Percentiles rank a stretch among this genome's conserved stretches.
These are phyloP conservation scores for Stenodema calcarata DNA, from an alignment of 2,888 invertebrate species.

Conservation along the genomic window DNA sequence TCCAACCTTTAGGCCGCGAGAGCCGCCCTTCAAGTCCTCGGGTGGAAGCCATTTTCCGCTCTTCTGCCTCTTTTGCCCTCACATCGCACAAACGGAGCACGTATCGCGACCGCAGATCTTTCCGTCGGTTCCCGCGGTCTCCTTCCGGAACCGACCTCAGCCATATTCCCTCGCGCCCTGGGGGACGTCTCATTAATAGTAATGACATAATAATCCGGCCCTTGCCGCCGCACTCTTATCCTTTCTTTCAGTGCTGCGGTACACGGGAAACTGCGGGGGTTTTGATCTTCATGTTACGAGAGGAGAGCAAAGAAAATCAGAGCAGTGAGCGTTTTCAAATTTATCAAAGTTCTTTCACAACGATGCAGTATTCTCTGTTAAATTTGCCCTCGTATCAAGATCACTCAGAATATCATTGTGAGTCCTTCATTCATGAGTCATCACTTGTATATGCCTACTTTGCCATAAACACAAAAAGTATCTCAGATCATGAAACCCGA, in stretches of 20 bases:
- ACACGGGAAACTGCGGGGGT: too few relatives aligned
- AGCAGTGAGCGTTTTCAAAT: too few relatives aligned
- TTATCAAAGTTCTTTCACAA: too few relatives aligned
- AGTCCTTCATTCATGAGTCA: too few relatives aligned
- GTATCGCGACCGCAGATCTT: slow-evolving; percentile 11
- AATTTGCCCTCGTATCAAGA: too few relatives aligned
- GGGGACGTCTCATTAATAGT: slow-evolving; percentile 6
- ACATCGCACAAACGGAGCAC: slow-evolving; percentile 13
- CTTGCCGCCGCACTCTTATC: neutral
- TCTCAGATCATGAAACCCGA: too few relatives aligned
- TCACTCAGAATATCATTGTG: too few relatives aligned
- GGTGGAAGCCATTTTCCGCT: neutral
- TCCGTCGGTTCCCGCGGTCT: neutral
- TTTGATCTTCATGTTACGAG: too few relatives aligned
- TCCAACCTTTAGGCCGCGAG: neutral
- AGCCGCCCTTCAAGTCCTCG: neutral
- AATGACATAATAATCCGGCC: neutral
- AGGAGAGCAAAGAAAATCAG: too few relatives aligned
- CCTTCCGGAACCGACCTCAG: neutral
- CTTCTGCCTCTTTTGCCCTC: neutral
- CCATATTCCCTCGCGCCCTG: neutral
- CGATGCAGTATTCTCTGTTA: too few relatives aligned
- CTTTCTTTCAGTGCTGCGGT: neutral
- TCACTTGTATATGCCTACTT: too few relatives aligned
- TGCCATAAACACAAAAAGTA: too few relatives aligned